These are phyloP conservation scores for Scelioninae gen. 1 DNA, from an alignment of 2,888 invertebrate genomes.

Conservation along the genomic window DNA sequence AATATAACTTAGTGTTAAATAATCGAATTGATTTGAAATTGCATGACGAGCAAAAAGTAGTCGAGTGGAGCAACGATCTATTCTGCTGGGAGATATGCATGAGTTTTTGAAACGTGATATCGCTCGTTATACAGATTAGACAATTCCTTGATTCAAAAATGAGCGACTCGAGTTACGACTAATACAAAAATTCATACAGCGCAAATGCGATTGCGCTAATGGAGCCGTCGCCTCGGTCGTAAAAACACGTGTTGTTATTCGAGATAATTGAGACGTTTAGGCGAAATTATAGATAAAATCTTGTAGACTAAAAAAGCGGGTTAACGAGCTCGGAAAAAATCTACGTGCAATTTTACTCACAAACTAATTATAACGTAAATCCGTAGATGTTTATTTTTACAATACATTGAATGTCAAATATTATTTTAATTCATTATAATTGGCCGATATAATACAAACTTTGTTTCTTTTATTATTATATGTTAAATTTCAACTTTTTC, in stretches of 20 bases:
- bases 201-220: slow-evolving; percentile 34
- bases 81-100: slow-evolving; percentile 3
- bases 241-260: slow-evolving; percentile 32
- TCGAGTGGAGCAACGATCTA: too few species aligned
- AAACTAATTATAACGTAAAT: not conserved
- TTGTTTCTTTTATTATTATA: too few species aligned
- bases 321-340: slow-evolving; percentile 12
- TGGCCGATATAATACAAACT: too few species aligned
- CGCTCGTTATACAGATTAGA: slow-evolving; percentile 43
- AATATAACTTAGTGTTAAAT: too few species aligned
- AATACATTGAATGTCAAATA: too few species aligned
- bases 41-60: too few species aligned
- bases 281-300: slow-evolving; percentile 30
- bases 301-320: slow-evolving; percentile 26
- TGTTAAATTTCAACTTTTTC: too few species aligned
- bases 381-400: not conserved
- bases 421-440: too few species aligned
- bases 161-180: slow-evolving; percentile 32
- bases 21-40: too few species aligned
- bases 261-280: slow-evolving; percentile 45
- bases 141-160: slow-evolving; percentile 44
- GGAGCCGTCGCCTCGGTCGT: slow-evolving; percentile 19
- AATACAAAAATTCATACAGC: slow-evolving; percentile 37
- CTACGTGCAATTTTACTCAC: slow-evolving; percentile 20
- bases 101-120: slow-evolving; percentile 33